A percentile compares a stretch with the other conserved stretches of the same genome.
Conservation (phyloP, 2,888 invertebrate genomes). For the Thymelicus lineola region DNA sequence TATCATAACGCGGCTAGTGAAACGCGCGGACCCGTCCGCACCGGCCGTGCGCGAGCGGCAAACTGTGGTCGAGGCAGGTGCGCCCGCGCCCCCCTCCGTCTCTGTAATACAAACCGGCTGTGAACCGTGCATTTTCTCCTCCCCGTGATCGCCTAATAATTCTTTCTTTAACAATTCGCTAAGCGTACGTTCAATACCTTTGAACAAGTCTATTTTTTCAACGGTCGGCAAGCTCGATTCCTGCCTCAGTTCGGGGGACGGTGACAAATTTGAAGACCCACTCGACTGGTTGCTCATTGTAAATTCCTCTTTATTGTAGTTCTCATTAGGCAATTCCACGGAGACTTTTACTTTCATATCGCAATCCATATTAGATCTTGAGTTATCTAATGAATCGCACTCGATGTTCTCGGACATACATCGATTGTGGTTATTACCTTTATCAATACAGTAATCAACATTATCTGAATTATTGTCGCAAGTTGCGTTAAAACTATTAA, state of each 20-base stretch:
- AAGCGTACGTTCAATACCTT: slow-evolving; percentile 82
- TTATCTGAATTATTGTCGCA: slow-evolving; percentile 65
- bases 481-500: slow-evolving; percentile 75
- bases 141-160: slow-evolving; percentile 77
- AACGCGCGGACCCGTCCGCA: slow-evolving; percentile 88
- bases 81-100: slow-evolving; percentile 78
- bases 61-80: slow-evolving; percentile 80
- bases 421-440: slow-evolving; percentile 62
- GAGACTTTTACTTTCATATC: slow-evolving; percentile 76
- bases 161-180: slow-evolving; percentile 85
- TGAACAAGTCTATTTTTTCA: slow-evolving; percentile 81
- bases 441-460: slow-evolving; percentile 65
- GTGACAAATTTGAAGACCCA: slow-evolving; percentile 62
- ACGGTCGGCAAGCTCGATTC: slow-evolving; percentile 49
- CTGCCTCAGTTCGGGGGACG: slow-evolving; percentile 67
- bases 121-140: slow-evolving; percentile 76
- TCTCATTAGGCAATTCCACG: slow-evolving; percentile 62
- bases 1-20: slow-evolving; percentile 96
- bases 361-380: slow-evolving; percentile 56
- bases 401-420: slow-evolving; percentile 69
- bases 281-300: slow-evolving; percentile 55
- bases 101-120: slow-evolving; percentile 71
- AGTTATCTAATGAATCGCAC: slow-evolving; percentile 68
- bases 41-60: slow-evolving; percentile 83
- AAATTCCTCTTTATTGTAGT: slow-evolving; percentile 50